Percentiles rank a stretch among this genome's conserved stretches.
These are phyloP conservation scores for Grammomys dolichurus DNA, from an alignment of 2,113 vertebrate genomes.

Conservation along the genomic window DNA sequence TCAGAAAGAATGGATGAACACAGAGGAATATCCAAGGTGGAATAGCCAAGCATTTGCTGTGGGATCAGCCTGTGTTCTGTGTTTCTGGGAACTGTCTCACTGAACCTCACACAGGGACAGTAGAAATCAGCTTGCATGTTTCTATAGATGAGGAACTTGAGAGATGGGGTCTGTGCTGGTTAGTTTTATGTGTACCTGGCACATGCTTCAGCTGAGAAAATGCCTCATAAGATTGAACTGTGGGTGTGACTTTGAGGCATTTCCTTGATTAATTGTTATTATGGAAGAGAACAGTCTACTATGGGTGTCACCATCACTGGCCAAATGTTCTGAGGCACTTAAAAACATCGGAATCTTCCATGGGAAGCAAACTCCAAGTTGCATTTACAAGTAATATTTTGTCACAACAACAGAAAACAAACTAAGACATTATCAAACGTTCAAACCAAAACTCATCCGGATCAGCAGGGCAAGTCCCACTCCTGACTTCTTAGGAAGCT, in stretches of 20 bases:
- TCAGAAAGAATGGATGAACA: no score
- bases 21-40: accelerated
- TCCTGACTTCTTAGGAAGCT: accelerated
- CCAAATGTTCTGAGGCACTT: neutral
- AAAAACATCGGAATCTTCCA: neutral
- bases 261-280: neutral
- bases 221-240: neutral
- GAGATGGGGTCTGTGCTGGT: neutral
- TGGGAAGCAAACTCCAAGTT: neutral
- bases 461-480: accelerated
- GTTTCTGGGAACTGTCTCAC: accelerated
- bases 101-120: neutral
- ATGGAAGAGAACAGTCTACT: neutral
- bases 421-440: neutral
- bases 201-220: neutral
- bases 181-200: neutral
- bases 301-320: neutral
- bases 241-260: neutral
- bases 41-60: accelerated
- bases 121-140: accelerated
- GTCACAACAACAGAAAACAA: neutral
- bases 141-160: neutral
- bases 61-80: accelerated
- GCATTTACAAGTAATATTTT: neutral
- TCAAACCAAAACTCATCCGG: neutral